These are phyloP conservation scores for Galleria mellonella DNA, from an alignment of 1,140 invertebrate genomes.

Conservation along the genomic window DNA sequence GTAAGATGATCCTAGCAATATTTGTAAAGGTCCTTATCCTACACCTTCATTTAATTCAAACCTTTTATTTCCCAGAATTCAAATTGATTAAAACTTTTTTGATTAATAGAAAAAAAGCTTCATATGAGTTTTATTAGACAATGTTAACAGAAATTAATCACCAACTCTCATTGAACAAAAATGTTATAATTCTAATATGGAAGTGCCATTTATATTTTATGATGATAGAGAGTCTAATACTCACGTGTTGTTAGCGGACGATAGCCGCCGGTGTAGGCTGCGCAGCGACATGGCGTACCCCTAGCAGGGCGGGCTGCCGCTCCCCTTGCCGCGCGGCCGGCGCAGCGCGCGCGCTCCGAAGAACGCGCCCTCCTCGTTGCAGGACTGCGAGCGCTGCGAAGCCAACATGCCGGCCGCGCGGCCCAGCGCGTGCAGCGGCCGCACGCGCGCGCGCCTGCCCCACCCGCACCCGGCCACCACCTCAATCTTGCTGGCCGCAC, in stretches of 20 bases:
- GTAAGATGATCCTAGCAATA: too few relatives aligned
- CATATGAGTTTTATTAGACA: too few relatives aligned
- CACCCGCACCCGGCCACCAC: conserved; percentile 61
- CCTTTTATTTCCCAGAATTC: too few relatives aligned
- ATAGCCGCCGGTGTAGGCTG: conserved; percentile 72
- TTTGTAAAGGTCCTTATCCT: too few relatives aligned
- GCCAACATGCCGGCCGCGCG: conserved; percentile 59
- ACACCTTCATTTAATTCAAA: too few relatives aligned
- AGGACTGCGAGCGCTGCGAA: conserved; percentile 69
- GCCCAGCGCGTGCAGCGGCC: conserved; percentile 47
- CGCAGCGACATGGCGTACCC: conserved; percentile 76
- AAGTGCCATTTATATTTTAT: too few relatives aligned
- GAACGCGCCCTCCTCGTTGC: conserved; percentile 73
- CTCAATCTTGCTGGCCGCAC: conserved; percentile 55
- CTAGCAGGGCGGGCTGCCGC: conserved; percentile 69
- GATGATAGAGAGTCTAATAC: too few relatives aligned
- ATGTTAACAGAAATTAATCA: too few relatives aligned
- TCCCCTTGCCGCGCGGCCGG: conserved; percentile 65
- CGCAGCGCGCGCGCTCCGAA: conserved; percentile 70
- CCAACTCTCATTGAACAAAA: too few relatives aligned
- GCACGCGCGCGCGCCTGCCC: conserved; percentile 62
- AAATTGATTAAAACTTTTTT: too few relatives aligned
- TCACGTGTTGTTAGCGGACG: conserved; percentile 68
- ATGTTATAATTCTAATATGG: too few relatives aligned
- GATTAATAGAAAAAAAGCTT: too few relatives aligned